These are phyloP conservation scores for Ceratothoa steindachneri DNA, from an alignment of 2,888 invertebrate species.

Conservation along the genomic window DNA sequence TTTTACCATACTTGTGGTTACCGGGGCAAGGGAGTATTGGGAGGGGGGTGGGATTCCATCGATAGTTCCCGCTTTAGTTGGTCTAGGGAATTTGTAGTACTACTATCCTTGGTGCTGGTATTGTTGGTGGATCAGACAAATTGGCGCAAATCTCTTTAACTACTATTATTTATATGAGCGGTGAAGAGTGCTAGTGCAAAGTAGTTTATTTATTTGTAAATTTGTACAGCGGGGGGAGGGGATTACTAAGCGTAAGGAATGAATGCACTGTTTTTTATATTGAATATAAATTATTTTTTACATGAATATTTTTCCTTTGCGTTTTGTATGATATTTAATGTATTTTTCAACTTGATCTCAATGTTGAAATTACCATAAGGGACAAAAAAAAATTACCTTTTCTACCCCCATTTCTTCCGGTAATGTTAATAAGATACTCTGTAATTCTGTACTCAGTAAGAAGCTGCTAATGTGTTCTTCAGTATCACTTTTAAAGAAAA, in stretches of 20 bases:
- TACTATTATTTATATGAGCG: background rate
- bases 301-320: background rate
- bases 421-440: background rate
- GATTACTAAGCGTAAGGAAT: background rate
- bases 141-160: background rate
- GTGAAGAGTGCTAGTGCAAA: background rate
- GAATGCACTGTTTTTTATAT: background rate
- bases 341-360: conserved; percentile 10
- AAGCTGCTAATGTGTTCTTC: background rate
- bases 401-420: background rate
- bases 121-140: background rate
- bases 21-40: too few relatives aligned
- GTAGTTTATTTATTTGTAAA: background rate
- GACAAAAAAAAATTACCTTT: background rate
- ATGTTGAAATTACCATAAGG: background rate
- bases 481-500: background rate
- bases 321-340: background rate
- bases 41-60: too few relatives aligned
- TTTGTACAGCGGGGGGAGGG: background rate
- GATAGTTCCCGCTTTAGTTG: background rate
- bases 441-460: background rate
- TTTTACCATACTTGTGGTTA: too few relatives aligned
- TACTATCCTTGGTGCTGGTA: background rate
- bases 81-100: background rate
- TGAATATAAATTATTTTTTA: background rate